Evolutionary conservation across 2,888 invertebrate species (phyloP).

Genomic region (Stomorhina lunata): DNA sequence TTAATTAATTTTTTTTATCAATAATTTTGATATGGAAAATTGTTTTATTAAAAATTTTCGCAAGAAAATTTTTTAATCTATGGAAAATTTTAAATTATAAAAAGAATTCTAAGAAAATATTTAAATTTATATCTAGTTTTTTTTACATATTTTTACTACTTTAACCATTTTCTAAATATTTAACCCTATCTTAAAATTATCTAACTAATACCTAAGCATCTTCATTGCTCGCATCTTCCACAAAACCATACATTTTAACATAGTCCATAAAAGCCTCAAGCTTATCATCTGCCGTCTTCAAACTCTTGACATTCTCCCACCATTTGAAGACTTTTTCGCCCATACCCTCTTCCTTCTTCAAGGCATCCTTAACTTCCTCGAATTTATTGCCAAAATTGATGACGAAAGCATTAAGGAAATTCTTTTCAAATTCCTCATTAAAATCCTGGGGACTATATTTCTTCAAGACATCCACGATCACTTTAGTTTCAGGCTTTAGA

Average conservation of each 20-base stretch:
- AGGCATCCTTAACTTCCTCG: neutral
- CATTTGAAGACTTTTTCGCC: slow-evolving; percentile 10
- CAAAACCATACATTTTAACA: slow-evolving; percentile 10
- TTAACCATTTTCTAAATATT: neutral
- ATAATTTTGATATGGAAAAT: too few relatives aligned
- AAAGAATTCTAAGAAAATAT: neutral
- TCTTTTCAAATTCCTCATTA: slow-evolving; percentile 37
- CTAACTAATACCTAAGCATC: neutral
- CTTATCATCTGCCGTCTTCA: neutral
- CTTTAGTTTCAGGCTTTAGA: slow-evolving; percentile 7
- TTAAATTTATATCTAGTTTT: neutral
- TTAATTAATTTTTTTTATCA: too few relatives aligned
- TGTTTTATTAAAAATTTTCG: too few relatives aligned
- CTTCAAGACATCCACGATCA: neutral
- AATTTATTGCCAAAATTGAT: slow-evolving; percentile 23
- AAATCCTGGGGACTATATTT: slow-evolving; percentile 52
- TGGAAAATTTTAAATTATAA: neutral
- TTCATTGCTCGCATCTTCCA: neutral
- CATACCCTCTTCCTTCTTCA: neutral
- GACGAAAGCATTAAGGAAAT: slow-evolving; percentile 31
- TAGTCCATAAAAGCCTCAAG: slow-evolving; percentile 11
- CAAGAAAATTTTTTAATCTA: neutral
- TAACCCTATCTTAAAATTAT: neutral
- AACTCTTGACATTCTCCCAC: neutral
- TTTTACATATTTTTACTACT: neutral